Evolutionary conservation across 2,797 vertebrate genomes (phyloP), one percentile per base, ranked within the genome.

Genomic region (Aythya fuligula): DNA sequence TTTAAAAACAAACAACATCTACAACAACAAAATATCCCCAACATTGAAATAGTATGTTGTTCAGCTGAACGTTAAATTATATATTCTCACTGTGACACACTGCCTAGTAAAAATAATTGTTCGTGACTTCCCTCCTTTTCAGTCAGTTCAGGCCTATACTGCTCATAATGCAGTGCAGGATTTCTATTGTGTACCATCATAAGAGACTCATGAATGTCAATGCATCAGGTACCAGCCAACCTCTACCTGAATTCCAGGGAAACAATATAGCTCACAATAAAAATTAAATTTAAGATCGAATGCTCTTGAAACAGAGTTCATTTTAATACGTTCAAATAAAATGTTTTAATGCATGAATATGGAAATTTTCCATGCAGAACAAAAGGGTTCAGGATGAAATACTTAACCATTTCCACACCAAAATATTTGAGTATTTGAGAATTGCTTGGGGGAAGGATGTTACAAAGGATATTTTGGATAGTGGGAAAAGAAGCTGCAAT

Each of bases 381-480:
- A 76, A 87, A 81, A 78, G 81, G 2, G 9, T 38, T 60, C 11
- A 51, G 17, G 15, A 71, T 56, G 7, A 89, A 93, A 87, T 82
- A 74, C 16, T 30, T 75, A 87, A 64, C 30, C 30, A 24, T 34
- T 70, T 34, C 3, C 25, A 27, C 8, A 43, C 3, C 16, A 4
- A 90, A 62, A 36, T n/a, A 70, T 51, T 84, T 87, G 41, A 58
- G 11, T 53, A 66, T 47, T 13, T 67, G n/a, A 73, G 6, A 89
- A 62, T 62, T 83, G 14, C 58, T 34, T n/a, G 19, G 4, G 10
- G 4, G 1, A 0, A 10, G 4, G 0, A 0, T 13, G 17, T 65
- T 17, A 17, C 27, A 95, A 76, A 54, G 19, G 7, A 8, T 53
- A 21, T 62, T 75, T 70, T 61, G 20, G 7, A 4, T 22, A 1